These are phyloP conservation scores for Listronotus oregonensis DNA, from an alignment of 1,140 invertebrate species.

Conservation along the genomic window DNA sequence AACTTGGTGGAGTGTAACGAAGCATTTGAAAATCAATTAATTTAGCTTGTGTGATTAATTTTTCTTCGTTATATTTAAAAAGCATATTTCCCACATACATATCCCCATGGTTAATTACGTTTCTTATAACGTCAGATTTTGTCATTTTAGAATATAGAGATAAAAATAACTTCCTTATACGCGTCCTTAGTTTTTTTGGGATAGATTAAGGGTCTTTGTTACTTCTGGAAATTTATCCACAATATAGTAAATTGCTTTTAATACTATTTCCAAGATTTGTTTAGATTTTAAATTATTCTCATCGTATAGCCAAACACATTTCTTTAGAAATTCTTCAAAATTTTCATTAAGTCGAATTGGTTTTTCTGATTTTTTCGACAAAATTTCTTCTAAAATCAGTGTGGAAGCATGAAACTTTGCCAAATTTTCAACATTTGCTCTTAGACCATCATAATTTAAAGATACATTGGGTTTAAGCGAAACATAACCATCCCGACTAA, in stretches of 20 bases:
- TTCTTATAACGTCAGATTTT: slow-evolving; percentile 34
- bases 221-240: too few relatives aligned
- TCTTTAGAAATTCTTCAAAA: slow-evolving; percentile 5
- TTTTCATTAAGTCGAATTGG: background rate
- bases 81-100: slow-evolving; percentile 58
- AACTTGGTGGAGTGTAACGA: slow-evolving; percentile 59
- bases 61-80: slow-evolving; percentile 58
- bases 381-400: slow-evolving; percentile 21
- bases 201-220: too few relatives aligned
- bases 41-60: slow-evolving; percentile 51
- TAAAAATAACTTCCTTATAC: background rate
- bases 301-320: background rate
- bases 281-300: background rate
- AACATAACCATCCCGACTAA: slow-evolving; percentile 2
- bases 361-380: slow-evolving; percentile 7
- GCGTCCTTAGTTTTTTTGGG: too few relatives aligned
- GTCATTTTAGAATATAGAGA: slow-evolving; percentile 7
- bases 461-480: slow-evolving; percentile 2
- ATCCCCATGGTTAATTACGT: slow-evolving; percentile 57
- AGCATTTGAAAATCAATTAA: slow-evolving; percentile 62
- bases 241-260: too few relatives aligned
- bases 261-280: too few relatives aligned
- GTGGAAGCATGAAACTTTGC: slow-evolving; percentile 16
- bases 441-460: slow-evolving; percentile 10
- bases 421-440: background rate